Percentiles rank a stretch among this genome's conserved stretches.
Evolutionary conservation across 2,797 vertebrate genomes (phyloP).

Genomic region (Ctenochaetus hawaiiensis): DNA sequence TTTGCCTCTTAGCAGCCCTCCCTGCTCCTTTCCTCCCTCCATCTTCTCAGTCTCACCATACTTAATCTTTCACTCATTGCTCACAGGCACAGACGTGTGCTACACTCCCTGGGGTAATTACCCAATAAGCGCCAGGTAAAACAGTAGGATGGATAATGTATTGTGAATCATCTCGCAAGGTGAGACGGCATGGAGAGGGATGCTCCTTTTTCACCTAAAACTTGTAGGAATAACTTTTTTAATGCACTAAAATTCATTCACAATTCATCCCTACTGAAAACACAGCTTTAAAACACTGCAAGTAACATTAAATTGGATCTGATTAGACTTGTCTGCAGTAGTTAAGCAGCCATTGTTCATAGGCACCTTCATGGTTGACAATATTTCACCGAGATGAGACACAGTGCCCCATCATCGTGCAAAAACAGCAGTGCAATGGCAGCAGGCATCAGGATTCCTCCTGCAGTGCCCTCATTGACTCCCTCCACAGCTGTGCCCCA

Average conservation of each 20-base stretch:
- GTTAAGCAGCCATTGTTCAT: slow-evolving; percentile 24
- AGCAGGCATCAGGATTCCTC: slow-evolving; percentile 71
- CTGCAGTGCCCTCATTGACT: slow-evolving; percentile 74
- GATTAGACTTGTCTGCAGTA: slow-evolving; percentile 5
- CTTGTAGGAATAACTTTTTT: slow-evolving; percentile 16
- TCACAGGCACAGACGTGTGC: slow-evolving; percentile 46
- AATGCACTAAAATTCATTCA: background rate
- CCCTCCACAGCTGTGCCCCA: slow-evolving; percentile 79
- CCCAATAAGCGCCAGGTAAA: slow-evolving; percentile 50
- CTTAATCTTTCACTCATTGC: slow-evolving; percentile 66
- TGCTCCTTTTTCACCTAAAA: background rate
- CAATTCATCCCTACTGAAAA: background rate
- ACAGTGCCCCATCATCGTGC: slow-evolving; percentile 37
- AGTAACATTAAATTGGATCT: slow-evolving; percentile 1
- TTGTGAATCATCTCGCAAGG: slow-evolving; percentile 54
- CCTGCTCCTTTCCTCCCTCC: slow-evolving; percentile 38
- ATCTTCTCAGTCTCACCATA: slow-evolving; percentile 44
- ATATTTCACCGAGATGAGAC: slow-evolving; percentile 53
- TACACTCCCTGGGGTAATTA: slow-evolving; percentile 68
- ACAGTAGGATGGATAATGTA: slow-evolving; percentile 55
- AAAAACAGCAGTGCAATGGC: slow-evolving; percentile 60
- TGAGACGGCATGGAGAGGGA: slow-evolving; percentile 26
- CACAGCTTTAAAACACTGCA: background rate
- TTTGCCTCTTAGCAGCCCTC: slow-evolving; percentile 45
- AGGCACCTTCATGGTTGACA: slow-evolving; percentile 35